A percentile compares a stretch with the other conserved stretches of the same genome.
phyloP scores from a whole-genome alignment of 23 tunicate genomes.

The Styela plicata region DNA sequence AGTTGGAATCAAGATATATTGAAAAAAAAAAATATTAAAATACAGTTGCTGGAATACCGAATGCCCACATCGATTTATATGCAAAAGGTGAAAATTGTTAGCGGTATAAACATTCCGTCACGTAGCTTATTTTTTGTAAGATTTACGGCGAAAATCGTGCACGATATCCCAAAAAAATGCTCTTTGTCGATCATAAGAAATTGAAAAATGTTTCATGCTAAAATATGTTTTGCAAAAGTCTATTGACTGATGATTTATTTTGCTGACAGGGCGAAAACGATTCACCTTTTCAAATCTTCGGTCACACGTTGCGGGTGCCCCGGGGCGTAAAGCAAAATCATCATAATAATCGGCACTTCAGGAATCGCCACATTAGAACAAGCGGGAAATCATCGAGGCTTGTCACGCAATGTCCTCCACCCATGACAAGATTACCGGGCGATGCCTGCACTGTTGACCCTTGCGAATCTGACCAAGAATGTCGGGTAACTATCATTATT shows the following conservation, averaged over 20 bases:
- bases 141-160: too few species aligned
- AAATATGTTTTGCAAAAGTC: too few species aligned
- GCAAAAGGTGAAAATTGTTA: too few species aligned
- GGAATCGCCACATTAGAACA: background rate
- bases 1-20: too few species aligned
- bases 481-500: conserved; percentile 7
- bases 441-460: conserved; percentile 27
- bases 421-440: conserved; percentile 1
- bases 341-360: background rate
- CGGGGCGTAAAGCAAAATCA: background rate
- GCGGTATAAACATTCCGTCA: background rate
- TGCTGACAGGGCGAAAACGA: conserved; percentile 5
- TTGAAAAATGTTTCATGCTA: too few species aligned
- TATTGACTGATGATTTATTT: background rate
- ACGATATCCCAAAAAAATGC: too few species aligned
- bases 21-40: too few species aligned
- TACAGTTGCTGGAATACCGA: too few species aligned
- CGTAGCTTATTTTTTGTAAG: background rate
- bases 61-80: too few species aligned
- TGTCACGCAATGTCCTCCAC: conserved; percentile 27
- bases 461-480: conserved; percentile 9
- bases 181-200: too few species aligned
- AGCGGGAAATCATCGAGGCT: background rate
- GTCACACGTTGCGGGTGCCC: conserved; percentile 5
- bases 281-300: background rate